phyloP scores from a whole-genome alignment of 2,113 vertebrate species.

The Merops nubicus region DNA sequence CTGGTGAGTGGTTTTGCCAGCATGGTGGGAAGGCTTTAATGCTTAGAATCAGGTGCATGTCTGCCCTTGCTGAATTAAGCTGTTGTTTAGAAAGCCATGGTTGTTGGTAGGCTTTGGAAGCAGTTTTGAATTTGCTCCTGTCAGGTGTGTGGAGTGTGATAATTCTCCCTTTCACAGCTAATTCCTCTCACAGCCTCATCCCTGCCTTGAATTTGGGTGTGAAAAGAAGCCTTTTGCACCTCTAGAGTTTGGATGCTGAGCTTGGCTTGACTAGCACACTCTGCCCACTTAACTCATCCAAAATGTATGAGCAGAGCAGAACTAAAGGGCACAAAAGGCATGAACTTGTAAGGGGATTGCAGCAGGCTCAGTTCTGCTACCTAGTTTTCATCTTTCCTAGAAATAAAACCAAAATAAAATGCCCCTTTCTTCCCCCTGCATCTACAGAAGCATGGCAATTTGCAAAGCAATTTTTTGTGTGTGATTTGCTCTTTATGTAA shows the following conservation, averaged over 20 bases:
- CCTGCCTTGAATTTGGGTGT: background rate
- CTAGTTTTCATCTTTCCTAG: background rate
- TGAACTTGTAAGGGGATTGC: background rate
- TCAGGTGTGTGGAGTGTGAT: background rate
- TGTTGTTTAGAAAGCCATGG: background rate
- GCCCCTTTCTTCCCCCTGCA: background rate
- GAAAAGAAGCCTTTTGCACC: background rate
- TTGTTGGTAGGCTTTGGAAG: background rate
- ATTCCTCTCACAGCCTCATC: background rate
- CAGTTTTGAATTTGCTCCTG: background rate
- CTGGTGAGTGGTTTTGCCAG: background rate
- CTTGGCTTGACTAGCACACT: background rate
- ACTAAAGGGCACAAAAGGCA: background rate
- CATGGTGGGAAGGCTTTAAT: rapidly evolving
- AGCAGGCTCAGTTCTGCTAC: background rate
- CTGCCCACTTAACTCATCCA: background rate
- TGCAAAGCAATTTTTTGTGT: background rate
- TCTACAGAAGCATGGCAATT: background rate
- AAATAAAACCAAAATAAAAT: background rate
- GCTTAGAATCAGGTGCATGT: rapidly evolving
- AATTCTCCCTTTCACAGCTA: background rate
- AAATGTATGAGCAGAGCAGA: background rate
- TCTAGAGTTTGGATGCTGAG: background rate
- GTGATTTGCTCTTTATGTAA: background rate
- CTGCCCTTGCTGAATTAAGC: background rate